Base-by-base conservation (phyloP, 2,888 invertebrate genomes). In the Nymphalis c-album region DNA sequence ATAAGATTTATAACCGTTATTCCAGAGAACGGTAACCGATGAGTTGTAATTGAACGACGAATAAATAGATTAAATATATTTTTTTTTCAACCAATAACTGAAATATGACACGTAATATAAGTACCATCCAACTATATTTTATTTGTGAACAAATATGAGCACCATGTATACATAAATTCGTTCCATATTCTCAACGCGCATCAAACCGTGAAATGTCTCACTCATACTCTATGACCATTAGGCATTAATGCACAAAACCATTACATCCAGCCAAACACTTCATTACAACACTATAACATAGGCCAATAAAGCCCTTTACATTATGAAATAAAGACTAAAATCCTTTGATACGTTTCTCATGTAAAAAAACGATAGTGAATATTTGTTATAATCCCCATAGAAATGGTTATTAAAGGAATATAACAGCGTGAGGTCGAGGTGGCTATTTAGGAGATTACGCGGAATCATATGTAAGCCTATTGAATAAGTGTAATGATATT, bases 171-270 rank as follows among this genome's bases (percentile, higher is more conserved):
- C 6, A 66, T n/a, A 73, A 70, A 76, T 76, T 73, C 69, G 76
- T 71, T 74, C 69, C 77, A 77, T 78, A 77, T 76, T 79, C 77
- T 77, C 70, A 67, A 73, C 75, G 72, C 77, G 76, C 80, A 82
- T 82, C 76, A 80, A 74, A 79, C 80, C 81, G 78, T 83, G 80
- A 81, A 81, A 78, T 76, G 76, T 76, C 76, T 75, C 75, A 73
- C 72, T 73, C 72, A 72, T 74, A 75, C 74, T 75, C 69, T 73
- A 75, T 73, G 64, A 71, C 71, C 71, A 69, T 72, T 65, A 57
- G 55, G 51, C 22, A 46, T 47, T 67, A 65, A 69, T 70, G 64
- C 66, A 68, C 22, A 71, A 69, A 67, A 70, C 53, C 60, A 60
- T 64, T 62, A 67, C 46, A 60, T 40, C 60, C 64, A 31, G 45